Percentiles rank a stretch among this genome's conserved stretches.
These are phyloP conservation scores for Oplegnathus fasciatus DNA, from an alignment of 2,113 vertebrate species.

Conservation along the genomic window DNA sequence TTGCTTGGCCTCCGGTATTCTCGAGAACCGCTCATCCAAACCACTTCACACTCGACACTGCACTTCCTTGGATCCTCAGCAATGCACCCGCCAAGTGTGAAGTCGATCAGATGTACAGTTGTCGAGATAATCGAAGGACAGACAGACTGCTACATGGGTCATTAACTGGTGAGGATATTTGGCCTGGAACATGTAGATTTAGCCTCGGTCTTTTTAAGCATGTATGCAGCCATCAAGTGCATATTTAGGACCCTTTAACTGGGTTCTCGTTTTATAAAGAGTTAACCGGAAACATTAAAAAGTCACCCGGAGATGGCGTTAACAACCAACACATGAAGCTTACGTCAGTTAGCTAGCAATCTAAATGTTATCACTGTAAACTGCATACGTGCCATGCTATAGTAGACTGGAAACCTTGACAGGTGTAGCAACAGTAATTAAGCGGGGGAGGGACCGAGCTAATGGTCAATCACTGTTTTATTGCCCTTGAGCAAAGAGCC, in stretches of 20 bases:
- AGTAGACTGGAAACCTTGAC: not conserved
- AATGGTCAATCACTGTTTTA: not conserved
- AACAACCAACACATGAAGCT: not conserved
- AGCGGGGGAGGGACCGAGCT: not conserved
- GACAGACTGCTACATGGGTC: too few species aligned
- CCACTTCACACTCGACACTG: too few species aligned
- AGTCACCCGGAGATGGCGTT: not conserved
- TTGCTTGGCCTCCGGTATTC: too few species aligned
- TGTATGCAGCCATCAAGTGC: not conserved
- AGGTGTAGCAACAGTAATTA: not conserved
- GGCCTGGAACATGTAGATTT: too few species aligned
- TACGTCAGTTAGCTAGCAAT: not conserved
- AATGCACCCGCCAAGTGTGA: too few species aligned
- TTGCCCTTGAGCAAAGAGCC: not conserved
- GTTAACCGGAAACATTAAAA: not conserved
- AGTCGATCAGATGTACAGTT: too few species aligned
- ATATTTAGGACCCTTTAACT: not conserved
- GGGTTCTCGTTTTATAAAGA: not conserved
- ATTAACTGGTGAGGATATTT: too few species aligned
- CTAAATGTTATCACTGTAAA: too few species aligned
- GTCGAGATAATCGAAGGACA: too few species aligned
- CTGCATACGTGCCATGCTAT: not conserved
- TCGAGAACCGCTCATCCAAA: too few species aligned
- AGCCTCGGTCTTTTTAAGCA: too few species aligned
- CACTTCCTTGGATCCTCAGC: too few species aligned